A percentile compares a stretch with the other conserved stretches of the same genome.
These are phyloP conservation scores for Bimastos eiseni DNA, from an alignment of 2,888 invertebrate species.

Conservation along the genomic window DNA sequence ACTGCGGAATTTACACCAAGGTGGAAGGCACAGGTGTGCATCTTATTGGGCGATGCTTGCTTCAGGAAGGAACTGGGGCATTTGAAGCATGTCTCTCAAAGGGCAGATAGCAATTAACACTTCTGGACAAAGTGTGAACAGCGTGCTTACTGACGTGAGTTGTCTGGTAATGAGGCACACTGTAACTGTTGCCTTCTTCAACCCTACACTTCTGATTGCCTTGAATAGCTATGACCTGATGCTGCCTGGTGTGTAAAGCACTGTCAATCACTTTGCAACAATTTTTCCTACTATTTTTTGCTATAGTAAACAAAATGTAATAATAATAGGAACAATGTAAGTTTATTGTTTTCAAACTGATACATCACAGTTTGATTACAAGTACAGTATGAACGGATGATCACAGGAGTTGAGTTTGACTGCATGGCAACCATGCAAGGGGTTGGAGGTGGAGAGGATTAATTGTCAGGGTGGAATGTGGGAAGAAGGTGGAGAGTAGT, in stretches of 20 bases:
- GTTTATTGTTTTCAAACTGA: too few species aligned
- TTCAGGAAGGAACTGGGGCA: not conserved
- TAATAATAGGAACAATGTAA: too few species aligned
- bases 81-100: not conserved
- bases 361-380: too few species aligned
- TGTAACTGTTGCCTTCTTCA: not conserved
- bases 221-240: not conserved
- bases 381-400: too few species aligned
- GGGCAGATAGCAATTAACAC: constrained; percentile 13
- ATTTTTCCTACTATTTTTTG: not conserved
- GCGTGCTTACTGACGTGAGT: not conserved
- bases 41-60: not conserved
- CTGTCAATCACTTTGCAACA: not conserved
- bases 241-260: not conserved
- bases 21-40: constrained; percentile 1
- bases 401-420: too few species aligned
- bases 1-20: not conserved
- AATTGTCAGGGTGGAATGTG: too few species aligned
- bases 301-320: too few species aligned
- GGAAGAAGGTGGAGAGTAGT: too few species aligned
- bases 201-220: not conserved
- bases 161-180: not conserved
- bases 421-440: too few species aligned
- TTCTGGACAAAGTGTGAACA: not conserved
- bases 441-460: too few species aligned